Evolutionary conservation across 2,888 invertebrate genomes (phyloP).

Genomic region (Criorhina ranunculi): DNA sequence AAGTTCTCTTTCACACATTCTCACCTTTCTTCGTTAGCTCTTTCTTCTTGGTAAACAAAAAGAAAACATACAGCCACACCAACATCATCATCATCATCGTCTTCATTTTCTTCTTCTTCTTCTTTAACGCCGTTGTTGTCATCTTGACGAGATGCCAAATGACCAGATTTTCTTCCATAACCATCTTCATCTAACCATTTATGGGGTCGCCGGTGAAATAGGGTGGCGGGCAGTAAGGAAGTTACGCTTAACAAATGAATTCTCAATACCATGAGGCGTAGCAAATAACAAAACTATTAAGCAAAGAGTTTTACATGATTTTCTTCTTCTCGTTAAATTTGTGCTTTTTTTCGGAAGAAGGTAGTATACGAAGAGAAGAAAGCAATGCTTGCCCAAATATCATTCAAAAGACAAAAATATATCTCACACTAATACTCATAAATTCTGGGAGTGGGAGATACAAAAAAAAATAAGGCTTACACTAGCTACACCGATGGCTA

Average conservation of each 20-base stretch:
- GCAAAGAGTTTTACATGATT: conserved; percentile 41
- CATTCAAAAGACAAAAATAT: conserved; percentile 68
- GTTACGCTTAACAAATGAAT: conserved; percentile 56
- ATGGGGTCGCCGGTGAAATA: conserved; percentile 26
- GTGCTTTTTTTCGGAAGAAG: conserved; percentile 48
- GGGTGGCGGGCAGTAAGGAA: conserved; percentile 40
- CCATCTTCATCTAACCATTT: conserved; percentile 43
- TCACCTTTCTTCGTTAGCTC: conserved; percentile 50
- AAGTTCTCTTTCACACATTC: conserved; percentile 72
- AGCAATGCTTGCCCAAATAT: conserved; percentile 72
- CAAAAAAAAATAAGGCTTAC: conserved; percentile 47
- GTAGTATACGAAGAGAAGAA: conserved; percentile 59
- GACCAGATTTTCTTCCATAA: conserved; percentile 43
- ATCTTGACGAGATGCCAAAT: conserved; percentile 28
- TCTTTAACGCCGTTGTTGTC: conserved; percentile 4
- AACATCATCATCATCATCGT: neutral
- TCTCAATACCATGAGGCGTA: conserved; percentile 30
- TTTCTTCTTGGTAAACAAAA: conserved; percentile 29
- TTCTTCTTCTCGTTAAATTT: conserved; percentile 41
- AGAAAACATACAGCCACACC: neutral
- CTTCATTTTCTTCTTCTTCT: conserved; percentile 44
- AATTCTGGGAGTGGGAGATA: conserved; percentile 71
- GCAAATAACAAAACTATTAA: conserved; percentile 50
- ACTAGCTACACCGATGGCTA: conserved; percentile 7
- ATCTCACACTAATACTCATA: conserved; percentile 68